phyloP scores from a whole-genome alignment of 2,888 invertebrate genomes.

The Hymenopus coronatus region DNA sequence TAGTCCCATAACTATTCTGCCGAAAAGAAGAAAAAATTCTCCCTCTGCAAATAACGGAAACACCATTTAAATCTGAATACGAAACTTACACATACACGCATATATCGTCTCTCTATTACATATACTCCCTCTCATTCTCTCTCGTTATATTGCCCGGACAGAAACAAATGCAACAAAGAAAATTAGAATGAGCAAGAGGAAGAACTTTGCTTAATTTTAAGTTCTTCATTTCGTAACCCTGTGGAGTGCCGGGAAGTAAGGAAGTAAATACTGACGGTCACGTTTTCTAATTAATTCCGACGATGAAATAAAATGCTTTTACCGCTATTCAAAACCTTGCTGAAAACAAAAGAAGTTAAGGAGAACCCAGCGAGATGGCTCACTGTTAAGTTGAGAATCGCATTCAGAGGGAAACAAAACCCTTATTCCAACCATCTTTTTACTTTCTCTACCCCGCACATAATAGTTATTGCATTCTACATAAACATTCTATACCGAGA shows the following conservation, averaged over 20 bases:
- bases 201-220: not conserved
- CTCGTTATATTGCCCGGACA: too few species aligned
- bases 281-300: not conserved
- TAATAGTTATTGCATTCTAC: too few species aligned
- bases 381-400: too few species aligned
- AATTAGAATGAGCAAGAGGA: not conserved
- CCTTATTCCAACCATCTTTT: too few species aligned
- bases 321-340: not conserved
- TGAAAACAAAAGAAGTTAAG: not conserved
- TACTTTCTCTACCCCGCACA: too few species aligned
- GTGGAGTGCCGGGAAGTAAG: too few species aligned
- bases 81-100: not conserved
- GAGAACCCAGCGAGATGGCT: not conserved
- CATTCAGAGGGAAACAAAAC: too few species aligned
- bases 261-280: not conserved
- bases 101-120: not conserved
- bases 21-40: not conserved
- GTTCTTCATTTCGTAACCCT: not conserved
- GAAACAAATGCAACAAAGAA: not conserved
- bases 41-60: not conserved
- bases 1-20: not conserved
- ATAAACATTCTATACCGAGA: too few species aligned
- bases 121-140: not conserved
- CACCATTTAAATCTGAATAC: not conserved
- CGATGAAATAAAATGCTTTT: not conserved